These are phyloP conservation scores for Xiphophorus hellerii DNA, from an alignment of 2,113 vertebrate genomes.

Conservation along the genomic window DNA sequence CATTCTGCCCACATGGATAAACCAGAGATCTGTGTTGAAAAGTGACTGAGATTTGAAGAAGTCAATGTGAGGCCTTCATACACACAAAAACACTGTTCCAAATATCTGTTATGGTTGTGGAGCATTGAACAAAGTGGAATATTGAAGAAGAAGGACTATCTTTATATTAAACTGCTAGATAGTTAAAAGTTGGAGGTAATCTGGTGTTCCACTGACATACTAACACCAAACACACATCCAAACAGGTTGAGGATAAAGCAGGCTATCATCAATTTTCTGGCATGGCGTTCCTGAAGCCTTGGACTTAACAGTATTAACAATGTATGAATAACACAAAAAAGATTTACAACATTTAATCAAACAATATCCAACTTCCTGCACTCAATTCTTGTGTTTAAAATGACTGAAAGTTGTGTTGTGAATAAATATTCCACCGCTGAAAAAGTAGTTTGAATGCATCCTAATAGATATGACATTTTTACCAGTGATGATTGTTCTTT, in stretches of 20 bases:
- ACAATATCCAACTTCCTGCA: too few relatives aligned
- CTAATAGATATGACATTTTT: not conserved
- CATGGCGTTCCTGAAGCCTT: too few relatives aligned
- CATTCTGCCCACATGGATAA: not conserved
- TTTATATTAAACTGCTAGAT: not conserved
- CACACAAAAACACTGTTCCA: not conserved
- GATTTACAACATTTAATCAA: too few relatives aligned
- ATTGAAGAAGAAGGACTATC: too few relatives aligned
- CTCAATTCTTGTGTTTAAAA: too few relatives aligned
- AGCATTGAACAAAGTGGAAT: not conserved
- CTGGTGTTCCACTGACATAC: not conserved
- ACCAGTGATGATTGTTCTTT: not conserved
- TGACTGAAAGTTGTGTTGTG: too few relatives aligned
- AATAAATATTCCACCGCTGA: too few relatives aligned
- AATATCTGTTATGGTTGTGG: not conserved
- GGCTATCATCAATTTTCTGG: too few relatives aligned
- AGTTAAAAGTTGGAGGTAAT: not conserved
- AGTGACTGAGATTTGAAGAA: not conserved
- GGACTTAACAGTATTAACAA: too few relatives aligned
- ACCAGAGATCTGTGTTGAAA: not conserved
- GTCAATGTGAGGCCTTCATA: too few relatives aligned
- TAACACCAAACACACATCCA: not conserved
- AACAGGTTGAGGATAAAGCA: too few relatives aligned
- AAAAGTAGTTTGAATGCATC: not conserved
- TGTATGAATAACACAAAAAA: too few relatives aligned